Percentiles rank a stretch among this genome's conserved stretches.
phyloP scores from a whole-genome alignment of 2,888 invertebrate genomes.

The Notodromas monacha region DNA sequence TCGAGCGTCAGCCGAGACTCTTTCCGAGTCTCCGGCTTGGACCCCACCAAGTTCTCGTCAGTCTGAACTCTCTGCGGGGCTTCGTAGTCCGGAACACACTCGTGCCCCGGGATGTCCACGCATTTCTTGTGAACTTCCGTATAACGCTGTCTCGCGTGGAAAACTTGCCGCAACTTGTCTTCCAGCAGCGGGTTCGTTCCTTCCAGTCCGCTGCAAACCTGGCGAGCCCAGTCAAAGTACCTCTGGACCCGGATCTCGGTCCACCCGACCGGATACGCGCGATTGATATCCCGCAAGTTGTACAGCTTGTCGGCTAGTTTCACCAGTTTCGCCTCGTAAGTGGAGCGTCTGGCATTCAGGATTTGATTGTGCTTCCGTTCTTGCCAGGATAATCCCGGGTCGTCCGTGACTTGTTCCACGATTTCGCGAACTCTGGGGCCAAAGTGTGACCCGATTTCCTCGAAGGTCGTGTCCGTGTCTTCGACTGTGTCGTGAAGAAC shows the following conservation, averaged over 20 bases:
- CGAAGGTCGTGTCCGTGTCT: too few relatives aligned
- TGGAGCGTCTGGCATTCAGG: slow-evolving; percentile 22
- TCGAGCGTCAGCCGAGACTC: too few relatives aligned
- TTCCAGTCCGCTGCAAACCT: slow-evolving; percentile 28
- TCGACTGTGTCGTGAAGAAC: too few relatives aligned
- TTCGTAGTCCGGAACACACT: too few relatives aligned
- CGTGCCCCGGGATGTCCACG: too few relatives aligned
- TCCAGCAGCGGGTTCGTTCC: slow-evolving; percentile 28
- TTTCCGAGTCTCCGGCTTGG: too few relatives aligned
- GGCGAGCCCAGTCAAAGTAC: slow-evolving; percentile 34
- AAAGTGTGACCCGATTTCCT: too few relatives aligned
- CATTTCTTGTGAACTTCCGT: too few relatives aligned
- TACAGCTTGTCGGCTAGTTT: slow-evolving; percentile 50
- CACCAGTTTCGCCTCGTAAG: slow-evolving; percentile 32
- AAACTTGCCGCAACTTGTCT: slow-evolving; percentile 21
- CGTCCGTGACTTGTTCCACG: slow-evolving; percentile 34
- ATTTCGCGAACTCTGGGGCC: too few relatives aligned
- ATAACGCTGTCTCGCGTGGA: slow-evolving; percentile 13
- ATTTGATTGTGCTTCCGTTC: slow-evolving; percentile 30
- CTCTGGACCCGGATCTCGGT: slow-evolving; percentile 21
- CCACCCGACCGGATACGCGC: slow-evolving; percentile 24
- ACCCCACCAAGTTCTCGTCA: too few relatives aligned
- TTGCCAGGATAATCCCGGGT: slow-evolving; percentile 28
- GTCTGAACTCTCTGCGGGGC: too few relatives aligned
- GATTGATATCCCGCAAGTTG: slow-evolving; percentile 23